phyloP scores from a whole-genome alignment of 2,113 vertebrate genomes.

The Syrrhaptes paradoxus region DNA sequence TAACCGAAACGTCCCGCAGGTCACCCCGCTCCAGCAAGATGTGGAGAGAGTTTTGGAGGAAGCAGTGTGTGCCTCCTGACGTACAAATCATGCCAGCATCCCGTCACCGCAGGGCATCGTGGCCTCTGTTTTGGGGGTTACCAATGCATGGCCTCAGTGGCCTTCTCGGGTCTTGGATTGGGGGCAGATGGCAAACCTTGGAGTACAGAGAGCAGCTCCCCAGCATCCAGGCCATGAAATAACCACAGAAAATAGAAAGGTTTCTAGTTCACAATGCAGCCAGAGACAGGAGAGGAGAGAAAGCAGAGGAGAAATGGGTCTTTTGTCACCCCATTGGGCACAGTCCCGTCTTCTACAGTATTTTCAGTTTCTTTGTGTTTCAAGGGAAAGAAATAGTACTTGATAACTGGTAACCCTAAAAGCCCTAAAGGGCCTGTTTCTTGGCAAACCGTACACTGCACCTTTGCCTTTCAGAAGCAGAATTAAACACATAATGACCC shows the following conservation, averaged over 20 bases:
- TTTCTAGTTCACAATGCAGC: neutral
- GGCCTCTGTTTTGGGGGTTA: neutral
- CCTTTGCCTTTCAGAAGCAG: neutral
- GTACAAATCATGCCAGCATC: neutral
- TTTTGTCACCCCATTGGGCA: neutral
- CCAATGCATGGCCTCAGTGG: neutral
- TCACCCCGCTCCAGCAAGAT: neutral
- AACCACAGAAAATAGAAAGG: neutral
- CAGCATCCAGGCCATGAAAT: neutral
- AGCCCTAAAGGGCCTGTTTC: neutral
- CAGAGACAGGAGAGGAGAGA: neutral
- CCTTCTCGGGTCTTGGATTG: neutral
- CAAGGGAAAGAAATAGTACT: neutral
- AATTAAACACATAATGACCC: neutral
- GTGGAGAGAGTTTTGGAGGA: neutral
- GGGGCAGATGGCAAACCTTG: neutral
- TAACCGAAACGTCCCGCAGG: neutral
- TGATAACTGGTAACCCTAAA: neutral
- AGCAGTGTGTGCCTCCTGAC: neutral
- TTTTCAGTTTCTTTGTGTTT: neutral
- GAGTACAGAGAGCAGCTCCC: neutral
- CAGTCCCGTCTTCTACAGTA: neutral
- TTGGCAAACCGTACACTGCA: neutral
- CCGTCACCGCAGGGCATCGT: accelerated
- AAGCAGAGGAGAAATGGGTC: neutral